Evolutionary conservation across 2,888 invertebrate species (phyloP).

Genomic region (Amitus sp.): DNA sequence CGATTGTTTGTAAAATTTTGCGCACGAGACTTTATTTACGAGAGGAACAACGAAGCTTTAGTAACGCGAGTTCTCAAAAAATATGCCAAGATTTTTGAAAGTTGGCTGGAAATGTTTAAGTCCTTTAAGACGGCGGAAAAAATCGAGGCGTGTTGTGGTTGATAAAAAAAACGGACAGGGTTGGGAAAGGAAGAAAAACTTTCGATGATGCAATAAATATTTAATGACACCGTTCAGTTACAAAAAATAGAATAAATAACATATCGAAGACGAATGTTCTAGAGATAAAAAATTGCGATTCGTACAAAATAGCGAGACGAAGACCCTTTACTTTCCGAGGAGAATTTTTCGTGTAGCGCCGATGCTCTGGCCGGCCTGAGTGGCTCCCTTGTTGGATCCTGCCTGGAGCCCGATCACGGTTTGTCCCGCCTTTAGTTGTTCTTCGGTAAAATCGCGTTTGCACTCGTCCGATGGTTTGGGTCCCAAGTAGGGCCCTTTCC

Average conservation of each 20-base stretch:
- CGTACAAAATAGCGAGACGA: slow-evolving; percentile 5
- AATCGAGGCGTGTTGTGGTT: too few species aligned
- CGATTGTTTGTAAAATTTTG: slow-evolving; percentile 7
- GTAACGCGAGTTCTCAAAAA: not conserved
- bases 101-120: too few species aligned
- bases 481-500: slow-evolving; percentile 88
- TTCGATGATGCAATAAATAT: too few species aligned
- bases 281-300: slow-evolving; percentile 36
- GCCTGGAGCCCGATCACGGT: slow-evolving; percentile 93
- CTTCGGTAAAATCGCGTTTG: slow-evolving; percentile 94
- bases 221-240: not conserved
- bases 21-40: not conserved
- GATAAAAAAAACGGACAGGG: too few species aligned
- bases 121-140: too few species aligned
- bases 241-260: slow-evolving; percentile 9
- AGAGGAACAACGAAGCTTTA: too few species aligned
- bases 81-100: not conserved
- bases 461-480: slow-evolving; percentile 95
- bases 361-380: slow-evolving; percentile 89
- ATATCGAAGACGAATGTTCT: slow-evolving; percentile 14
- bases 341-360: slow-evolving; percentile 92
- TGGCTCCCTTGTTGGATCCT: slow-evolving; percentile 95
- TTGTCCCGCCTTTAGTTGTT: slow-evolving; percentile 89
- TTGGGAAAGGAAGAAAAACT: too few species aligned
- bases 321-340: slow-evolving; percentile 79